phyloP scores from a whole-genome alignment of 2,888 invertebrate genomes.

The Drosophila sordidapex region DNA sequence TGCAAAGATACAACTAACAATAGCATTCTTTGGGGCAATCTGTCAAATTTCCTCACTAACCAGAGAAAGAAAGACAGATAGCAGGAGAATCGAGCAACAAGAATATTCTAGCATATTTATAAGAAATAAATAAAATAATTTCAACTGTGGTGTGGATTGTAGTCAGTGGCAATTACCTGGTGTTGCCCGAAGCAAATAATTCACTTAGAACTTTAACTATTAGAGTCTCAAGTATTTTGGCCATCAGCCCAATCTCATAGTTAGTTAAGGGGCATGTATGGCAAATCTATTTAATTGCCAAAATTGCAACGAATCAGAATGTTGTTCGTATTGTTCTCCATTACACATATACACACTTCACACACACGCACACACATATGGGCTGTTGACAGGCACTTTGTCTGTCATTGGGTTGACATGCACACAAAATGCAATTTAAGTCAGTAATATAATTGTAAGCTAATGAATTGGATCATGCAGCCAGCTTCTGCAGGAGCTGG shows the following conservation, averaged over 20 bases:
- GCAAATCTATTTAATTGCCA: slow-evolving; percentile 9
- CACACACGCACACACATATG: slow-evolving; percentile 4
- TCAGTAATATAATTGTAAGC: slow-evolving; percentile 76
- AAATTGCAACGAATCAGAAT: slow-evolving; percentile 11
- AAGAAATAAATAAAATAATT: background rate
- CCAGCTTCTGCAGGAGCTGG: slow-evolving; percentile 25
- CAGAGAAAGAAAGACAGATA: background rate
- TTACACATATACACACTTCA: background rate
- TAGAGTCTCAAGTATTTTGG: background rate
- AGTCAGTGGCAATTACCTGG: background rate
- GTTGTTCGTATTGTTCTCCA: slow-evolving; percentile 23
- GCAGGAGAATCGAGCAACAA: background rate
- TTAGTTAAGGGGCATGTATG: background rate
- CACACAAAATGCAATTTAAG: slow-evolving; percentile 70
- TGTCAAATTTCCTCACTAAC: background rate
- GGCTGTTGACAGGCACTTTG: slow-evolving; percentile 6
- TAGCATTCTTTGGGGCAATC: background rate
- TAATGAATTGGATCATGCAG: slow-evolving; percentile 74
- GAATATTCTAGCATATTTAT: background rate
- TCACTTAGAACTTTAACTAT: background rate
- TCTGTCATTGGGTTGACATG: slow-evolving; percentile 20
- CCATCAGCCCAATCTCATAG: background rate
- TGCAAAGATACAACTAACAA: background rate
- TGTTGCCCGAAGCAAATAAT: background rate
- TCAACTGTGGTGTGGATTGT: background rate